A percentile compares a stretch with the other conserved stretches of the same genome.
phyloP scores from a whole-genome alignment of 2,797 vertebrate genomes.

The Gouania willdenowi region DNA sequence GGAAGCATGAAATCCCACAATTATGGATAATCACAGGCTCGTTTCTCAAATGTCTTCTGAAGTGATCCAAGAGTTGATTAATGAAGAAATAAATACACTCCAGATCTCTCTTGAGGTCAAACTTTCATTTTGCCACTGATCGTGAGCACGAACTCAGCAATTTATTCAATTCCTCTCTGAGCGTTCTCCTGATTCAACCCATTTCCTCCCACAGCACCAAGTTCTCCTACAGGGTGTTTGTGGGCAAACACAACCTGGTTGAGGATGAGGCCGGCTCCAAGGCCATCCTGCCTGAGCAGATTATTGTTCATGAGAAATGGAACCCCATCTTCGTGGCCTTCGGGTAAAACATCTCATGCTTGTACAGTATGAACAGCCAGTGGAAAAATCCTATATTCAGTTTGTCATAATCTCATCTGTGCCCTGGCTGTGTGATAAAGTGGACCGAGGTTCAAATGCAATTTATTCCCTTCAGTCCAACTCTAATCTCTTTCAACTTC shows the following conservation, averaged over 20 bases:
- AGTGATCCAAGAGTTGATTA: no score
- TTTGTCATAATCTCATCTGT: constrained; percentile 16
- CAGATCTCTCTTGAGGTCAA: no score
- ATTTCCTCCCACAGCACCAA: constrained; percentile 37
- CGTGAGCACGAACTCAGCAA: no score
- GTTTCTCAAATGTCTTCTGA: no score
- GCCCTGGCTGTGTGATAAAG: constrained; percentile 8
- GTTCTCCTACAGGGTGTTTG: constrained; percentile 73
- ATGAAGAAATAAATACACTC: no score
- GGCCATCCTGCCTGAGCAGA: constrained; percentile 71
- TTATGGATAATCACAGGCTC: no score
- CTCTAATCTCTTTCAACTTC: neutral
- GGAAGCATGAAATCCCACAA: no score
- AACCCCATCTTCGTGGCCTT: constrained; percentile 69
- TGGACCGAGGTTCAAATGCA: neutral
- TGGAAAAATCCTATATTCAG: neutral
- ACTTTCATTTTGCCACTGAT: no score
- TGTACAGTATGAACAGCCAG: neutral
- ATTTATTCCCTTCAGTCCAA: constrained; percentile 2
- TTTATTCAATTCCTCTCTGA: no score
- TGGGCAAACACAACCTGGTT: constrained; percentile 78
- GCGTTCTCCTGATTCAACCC: no score
- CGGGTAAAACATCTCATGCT: constrained; percentile 57
- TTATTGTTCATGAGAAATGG: constrained; percentile 78
- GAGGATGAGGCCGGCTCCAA: constrained; percentile 61